A percentile compares a stretch with the other conserved stretches of the same genome.
Evolutionary conservation across 1,140 invertebrate species (phyloP).

Genomic region (Stenopsyche tienmushanensis): DNA sequence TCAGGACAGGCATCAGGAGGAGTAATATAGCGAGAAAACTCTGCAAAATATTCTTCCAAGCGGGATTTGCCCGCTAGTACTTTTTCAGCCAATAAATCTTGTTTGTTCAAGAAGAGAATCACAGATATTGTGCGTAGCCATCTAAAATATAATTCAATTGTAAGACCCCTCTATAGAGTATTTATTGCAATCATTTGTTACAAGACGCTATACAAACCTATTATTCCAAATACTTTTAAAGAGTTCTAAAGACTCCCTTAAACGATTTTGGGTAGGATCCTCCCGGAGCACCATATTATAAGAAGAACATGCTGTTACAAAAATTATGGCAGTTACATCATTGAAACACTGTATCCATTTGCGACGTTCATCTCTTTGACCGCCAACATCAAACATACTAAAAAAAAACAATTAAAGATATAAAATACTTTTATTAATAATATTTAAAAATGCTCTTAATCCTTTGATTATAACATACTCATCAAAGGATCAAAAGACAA

Average conservation of each 20-base stretch:
- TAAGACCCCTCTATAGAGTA: not conserved
- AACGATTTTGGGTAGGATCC: constrained; percentile 97
- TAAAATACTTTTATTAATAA: constrained; percentile 5
- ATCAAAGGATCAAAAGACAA: not conserved
- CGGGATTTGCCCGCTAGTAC: constrained; percentile 89
- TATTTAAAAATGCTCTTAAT: not conserved
- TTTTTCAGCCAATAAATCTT: constrained; percentile 98
- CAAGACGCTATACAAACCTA: constrained; percentile 63
- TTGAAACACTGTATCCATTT: constrained; percentile 99
- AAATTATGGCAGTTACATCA: constrained; percentile 99
- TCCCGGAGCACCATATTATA: constrained; percentile 99
- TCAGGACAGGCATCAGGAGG: constrained; percentile 76
- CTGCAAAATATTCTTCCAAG: constrained; percentile 92
- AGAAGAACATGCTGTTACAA: constrained; percentile 98
- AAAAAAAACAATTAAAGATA: constrained; percentile 38
- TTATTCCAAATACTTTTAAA: constrained; percentile 99
- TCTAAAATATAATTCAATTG: constrained; percentile 59
- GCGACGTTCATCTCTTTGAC: constrained; percentile 96
- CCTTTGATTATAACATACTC: not conserved
- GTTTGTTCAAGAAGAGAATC: constrained; percentile 99
- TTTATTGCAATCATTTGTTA: not conserved
- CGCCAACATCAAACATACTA: constrained; percentile 99
- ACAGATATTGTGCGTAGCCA: constrained; percentile 99
- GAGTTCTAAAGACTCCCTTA: constrained; percentile 95
- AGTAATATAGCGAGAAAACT: constrained; percentile 88